Evolutionary conservation across 2,797 vertebrate species (phyloP).

Genomic region (Menidia menidia): DNA sequence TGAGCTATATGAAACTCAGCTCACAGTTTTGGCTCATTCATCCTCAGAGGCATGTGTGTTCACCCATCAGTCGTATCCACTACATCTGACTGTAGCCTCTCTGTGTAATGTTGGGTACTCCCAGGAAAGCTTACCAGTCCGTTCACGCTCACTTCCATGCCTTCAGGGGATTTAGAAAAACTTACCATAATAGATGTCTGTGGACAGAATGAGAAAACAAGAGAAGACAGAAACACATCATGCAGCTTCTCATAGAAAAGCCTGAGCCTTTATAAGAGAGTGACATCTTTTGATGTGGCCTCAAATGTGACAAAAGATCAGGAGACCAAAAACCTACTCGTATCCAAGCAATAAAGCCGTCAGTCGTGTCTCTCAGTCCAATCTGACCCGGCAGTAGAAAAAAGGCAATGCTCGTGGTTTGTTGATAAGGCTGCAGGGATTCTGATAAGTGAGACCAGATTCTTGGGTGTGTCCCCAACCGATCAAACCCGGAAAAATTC

Average conservation of each 20-base stretch:
- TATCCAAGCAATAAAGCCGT: constrained; percentile 54
- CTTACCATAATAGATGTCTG: not conserved
- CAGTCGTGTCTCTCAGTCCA: constrained; percentile 51
- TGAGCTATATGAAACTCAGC: too few relatives aligned
- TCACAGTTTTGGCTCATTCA: too few relatives aligned
- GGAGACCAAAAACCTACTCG: constrained; percentile 57
- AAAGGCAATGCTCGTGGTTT: constrained; percentile 17
- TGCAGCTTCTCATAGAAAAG: not conserved
- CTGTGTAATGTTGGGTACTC: not conserved
- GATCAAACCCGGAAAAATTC: constrained; percentile 56
- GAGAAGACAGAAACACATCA: not conserved
- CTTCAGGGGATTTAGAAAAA: not conserved
- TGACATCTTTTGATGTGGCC: constrained; percentile 67
- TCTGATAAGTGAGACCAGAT: constrained; percentile 13
- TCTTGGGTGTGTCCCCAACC: constrained; percentile 44
- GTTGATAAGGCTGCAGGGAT: constrained; percentile 45
- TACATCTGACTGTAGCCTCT: not conserved
- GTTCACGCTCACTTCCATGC: not conserved
- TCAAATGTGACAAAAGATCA: constrained; percentile 70
- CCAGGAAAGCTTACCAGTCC: not conserved
- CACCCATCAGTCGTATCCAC: not conserved
- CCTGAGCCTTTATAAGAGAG: not conserved
- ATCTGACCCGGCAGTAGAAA: constrained; percentile 44
- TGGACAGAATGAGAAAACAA: not conserved
- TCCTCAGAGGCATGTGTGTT: not conserved